phyloP scores from a whole-genome alignment of 1,140 invertebrate genomes.

The Microplitis demolitor region DNA sequence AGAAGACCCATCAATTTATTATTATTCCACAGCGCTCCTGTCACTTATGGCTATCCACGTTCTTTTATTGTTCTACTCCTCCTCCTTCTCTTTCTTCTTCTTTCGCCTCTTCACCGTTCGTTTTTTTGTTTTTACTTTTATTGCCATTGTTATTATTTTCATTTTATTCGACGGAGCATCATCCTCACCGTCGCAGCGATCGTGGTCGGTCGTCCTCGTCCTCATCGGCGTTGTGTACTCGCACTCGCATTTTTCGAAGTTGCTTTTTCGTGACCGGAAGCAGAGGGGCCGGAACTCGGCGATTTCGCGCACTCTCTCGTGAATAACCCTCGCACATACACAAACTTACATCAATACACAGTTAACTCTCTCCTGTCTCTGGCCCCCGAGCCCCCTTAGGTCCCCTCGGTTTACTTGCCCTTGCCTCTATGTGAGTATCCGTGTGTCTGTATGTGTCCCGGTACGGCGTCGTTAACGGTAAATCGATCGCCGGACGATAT shows the following conservation, averaged over 20 bases:
- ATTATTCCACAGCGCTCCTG: constrained; percentile 17
- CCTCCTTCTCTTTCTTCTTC: too few species aligned
- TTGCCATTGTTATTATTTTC: neutral
- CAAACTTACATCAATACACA: too few species aligned
- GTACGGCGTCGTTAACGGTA: constrained; percentile 14
- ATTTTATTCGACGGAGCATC: neutral
- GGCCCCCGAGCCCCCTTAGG: neutral
- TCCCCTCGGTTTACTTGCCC: constrained; percentile 1
- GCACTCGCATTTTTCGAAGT: neutral
- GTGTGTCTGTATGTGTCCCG: neutral
- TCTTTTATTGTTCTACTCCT: neutral
- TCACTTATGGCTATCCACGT: constrained; percentile 7
- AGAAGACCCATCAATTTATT: constrained; percentile 17
- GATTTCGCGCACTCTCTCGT: constrained; percentile 47
- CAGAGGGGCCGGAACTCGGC: constrained; percentile 46
- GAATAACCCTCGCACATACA: neutral
- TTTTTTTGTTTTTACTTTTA: neutral
- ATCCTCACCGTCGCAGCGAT: neutral
- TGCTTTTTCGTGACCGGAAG: constrained; percentile 55
- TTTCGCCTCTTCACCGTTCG: neutral
- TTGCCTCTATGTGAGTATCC: neutral
- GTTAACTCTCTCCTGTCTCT: neutral
- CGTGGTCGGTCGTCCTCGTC: neutral
- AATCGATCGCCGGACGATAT: constrained; percentile 10
- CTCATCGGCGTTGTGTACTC: neutral